phyloP scores from a whole-genome alignment of 2,888 invertebrate species.

The Nemotelus nigrinus region DNA sequence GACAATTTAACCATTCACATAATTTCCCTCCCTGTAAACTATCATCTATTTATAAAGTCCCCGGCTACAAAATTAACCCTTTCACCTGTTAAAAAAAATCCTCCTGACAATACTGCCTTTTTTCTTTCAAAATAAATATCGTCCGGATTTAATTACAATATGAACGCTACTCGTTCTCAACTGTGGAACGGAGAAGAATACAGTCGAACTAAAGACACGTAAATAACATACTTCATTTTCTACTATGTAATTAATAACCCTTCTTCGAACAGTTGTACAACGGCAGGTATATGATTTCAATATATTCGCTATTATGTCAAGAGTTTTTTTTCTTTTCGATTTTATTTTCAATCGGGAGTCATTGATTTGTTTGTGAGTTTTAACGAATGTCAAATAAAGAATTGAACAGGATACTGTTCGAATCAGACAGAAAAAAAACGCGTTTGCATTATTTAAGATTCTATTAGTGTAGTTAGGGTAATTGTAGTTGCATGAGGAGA shows the following conservation, averaged over 20 bases:
- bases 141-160: constrained; percentile 36
- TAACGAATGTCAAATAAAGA: neutral
- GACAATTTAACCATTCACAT: too few species aligned
- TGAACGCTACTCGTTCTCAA: neutral
- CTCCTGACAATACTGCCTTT: neutral
- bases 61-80: constrained; percentile 27
- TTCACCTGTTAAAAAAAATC: constrained; percentile 35
- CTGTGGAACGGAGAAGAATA: neutral
- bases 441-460: too few species aligned
- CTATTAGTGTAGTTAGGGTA: too few species aligned
- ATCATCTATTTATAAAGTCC: too few species aligned
- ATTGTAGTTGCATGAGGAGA: too few species aligned
- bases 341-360: constrained; percentile 4
- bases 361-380: constrained; percentile 42
- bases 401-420: too few species aligned
- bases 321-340: too few species aligned
- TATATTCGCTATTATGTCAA: neutral
- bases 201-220: constrained; percentile 21
- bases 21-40: too few species aligned
- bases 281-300: neutral
- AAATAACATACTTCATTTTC: constrained; percentile 1
- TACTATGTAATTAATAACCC: neutral
- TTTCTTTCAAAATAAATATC: constrained; percentile 12
- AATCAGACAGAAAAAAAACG: too few species aligned
- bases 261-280: too few species aligned